Evolutionary conservation across 2,888 invertebrate species (phyloP), one percentile per base, ranked within the genome.

Genomic region (Horisme vitalbata): DNA sequence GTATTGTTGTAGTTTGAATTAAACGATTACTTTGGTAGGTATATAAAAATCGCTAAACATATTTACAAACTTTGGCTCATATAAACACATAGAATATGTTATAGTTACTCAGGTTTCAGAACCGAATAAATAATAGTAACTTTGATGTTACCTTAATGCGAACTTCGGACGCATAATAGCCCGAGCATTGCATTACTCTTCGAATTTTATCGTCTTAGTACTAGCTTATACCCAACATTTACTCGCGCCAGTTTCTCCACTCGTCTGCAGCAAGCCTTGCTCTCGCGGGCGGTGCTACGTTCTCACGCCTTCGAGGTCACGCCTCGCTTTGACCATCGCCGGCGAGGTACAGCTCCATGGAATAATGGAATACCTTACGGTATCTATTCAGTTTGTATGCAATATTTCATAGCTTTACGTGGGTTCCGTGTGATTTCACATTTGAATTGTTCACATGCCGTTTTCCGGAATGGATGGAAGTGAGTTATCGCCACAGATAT

Each of bases 221-320:
- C n/a, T n/a, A n/a, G n/a, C n/a, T n/a, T n/a, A n/a, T n/a, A n/a
- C n/a, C n/a, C n/a, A n/a, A n/a, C n/a, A n/a, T n/a, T n/a, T 26
- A 28, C 21, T 38, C 14, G 31, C 6, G 28, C 35, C 5, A 36
- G 44, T 18, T 6, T 32, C 34, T 39, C 2, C 13, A 1, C 30
- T 33, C 28, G 38, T 39, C 12, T 57, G 53, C 52, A 27, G 5
- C 8, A 1, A 6, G 12, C 33, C 32, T 50, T 43, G 41, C 41
- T 68, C 59, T 62, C 63, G 66, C 76, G 72, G 81, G 79, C 79
- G 78, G 75, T 68, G 57, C 76, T 67, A 48, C 59, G 79, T 86
- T 87, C 87, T 79, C 87, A 87, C 86, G 87, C 82, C 84, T 85
- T 75, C 72, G 81, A 79, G 85, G 86, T 86, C 86, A 86, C 83